Base-by-base conservation (phyloP, 2,113 vertebrate genomes). In the Aegotheles bennettii region DNA sequence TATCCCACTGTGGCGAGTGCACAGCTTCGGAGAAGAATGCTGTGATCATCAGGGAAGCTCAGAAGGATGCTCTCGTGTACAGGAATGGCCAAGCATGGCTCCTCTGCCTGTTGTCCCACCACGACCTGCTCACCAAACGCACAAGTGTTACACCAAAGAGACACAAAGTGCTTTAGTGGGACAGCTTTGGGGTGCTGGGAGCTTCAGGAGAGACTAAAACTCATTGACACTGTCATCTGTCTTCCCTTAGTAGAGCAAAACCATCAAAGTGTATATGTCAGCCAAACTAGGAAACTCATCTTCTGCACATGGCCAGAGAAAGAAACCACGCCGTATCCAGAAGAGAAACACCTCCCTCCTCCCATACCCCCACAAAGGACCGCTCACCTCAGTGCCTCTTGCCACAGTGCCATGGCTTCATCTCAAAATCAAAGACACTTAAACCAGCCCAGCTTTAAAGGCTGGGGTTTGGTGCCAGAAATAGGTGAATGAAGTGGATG, bases 71-170 rank as follows among this genome's bases (percentile, higher is more conserved):
- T 18, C 17, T 64, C 15, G 36, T 31, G 20, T 3, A 6, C 5
- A 3, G 45, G 36, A 50, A 17, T 0, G 1, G 38, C 67, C 48
- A 63, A 47, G 59, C 38, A 23, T 2, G 2, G 28, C 47, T 38
- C 26, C n/a, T 43, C 36, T 21, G 43, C 31, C 76, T 54, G 35
- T 59, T 26, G n/a, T 28, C 40, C 33, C 57, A 28, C 50, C 31
- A 1, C 6, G 38, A 59, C 21, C 76, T 76, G 21, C 75, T 71
- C 76, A 28, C 65, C 67, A 35, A 9, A 38, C 20, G 21, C 56
- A 28, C 21, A 24, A 29, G 36, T 5, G 0, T n/a, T 21, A 25
- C 1, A 0, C n/a, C 78, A 35, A 31, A 31, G 25, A 1, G 1
- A 48, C 0, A 0, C 15, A 17, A 45, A 69, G 23, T 29, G 69